Percentiles rank a stretch among this genome's conserved stretches.
phyloP scores from a whole-genome alignment of 2,113 vertebrate species.

The Clarias gariepinus region DNA sequence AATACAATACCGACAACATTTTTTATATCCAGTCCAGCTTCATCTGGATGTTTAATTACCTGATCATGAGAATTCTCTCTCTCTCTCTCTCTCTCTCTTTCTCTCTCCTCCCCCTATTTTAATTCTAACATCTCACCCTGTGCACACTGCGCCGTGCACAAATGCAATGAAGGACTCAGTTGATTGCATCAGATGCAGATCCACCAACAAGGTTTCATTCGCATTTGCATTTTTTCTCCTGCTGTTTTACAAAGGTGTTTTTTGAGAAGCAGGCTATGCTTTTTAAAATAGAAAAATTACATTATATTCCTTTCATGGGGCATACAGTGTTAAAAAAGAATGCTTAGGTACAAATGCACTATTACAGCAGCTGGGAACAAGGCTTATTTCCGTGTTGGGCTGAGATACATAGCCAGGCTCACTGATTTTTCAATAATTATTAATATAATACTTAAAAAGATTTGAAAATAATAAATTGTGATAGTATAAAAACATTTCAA shows the following conservation, averaged over 20 bases:
- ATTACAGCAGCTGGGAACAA: neutral
- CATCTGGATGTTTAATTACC: conserved; percentile 66
- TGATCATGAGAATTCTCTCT: conserved; percentile 73
- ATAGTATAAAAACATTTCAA: neutral
- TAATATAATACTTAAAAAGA: neutral
- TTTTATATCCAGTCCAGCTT: conserved; percentile 80
- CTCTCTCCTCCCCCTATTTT: conserved; percentile 52
- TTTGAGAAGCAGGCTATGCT: neutral
- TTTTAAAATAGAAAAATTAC: neutral
- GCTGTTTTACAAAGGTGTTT: neutral
- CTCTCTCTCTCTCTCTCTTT: conserved; percentile 49
- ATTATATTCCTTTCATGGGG: neutral
- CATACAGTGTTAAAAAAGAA: neutral
- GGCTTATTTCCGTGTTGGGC: neutral
- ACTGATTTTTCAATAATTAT: neutral
- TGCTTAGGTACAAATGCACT: neutral
- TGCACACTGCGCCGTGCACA: conserved; percentile 1
- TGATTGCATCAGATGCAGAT: conserved; percentile 24
- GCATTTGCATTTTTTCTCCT: neutral
- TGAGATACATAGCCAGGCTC: neutral
- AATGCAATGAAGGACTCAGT: conserved; percentile 26
- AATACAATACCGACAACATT: conserved; percentile 67
- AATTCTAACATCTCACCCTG: conserved; percentile 38
- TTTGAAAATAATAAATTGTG: neutral
- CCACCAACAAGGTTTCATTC: neutral